Base-by-base conservation (phyloP, 2,888 invertebrate species). In the Tetranychus piercei region DNA sequence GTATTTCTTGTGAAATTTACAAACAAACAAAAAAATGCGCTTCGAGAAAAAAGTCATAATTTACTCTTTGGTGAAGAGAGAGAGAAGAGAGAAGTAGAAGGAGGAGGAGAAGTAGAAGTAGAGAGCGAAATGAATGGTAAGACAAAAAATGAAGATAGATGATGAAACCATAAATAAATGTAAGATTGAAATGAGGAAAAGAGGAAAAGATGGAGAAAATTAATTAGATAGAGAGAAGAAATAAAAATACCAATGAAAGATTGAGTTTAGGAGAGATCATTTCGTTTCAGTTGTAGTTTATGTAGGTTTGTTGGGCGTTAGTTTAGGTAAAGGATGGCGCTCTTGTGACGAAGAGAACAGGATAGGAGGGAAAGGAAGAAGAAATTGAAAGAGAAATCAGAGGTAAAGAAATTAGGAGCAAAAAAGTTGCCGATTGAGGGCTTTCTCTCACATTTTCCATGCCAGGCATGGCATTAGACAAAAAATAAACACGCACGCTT, bases 41-140 rank as follows among this genome's bases (percentile, higher is more conserved):
- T 55, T 55, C 55, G 55, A 55, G 69, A 23, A 23, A 69, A 20
- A 69, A 69, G 69, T 69, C 69, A 69, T 23, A 69, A 69, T 23
- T 69, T 22, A 67, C 67, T 22, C n/a, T 22, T 67, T n/a, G 23
- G 23, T n/a, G 23, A 23, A 69, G 69, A 69, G 69, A 22, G 22
- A 22, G 22, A 22, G 9, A 11, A 23, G 23, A 23, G 23, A 23
- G 69, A 69, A 22, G 34, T 18, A 69, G 69, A 69, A 22, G 20
- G 69, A 69, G 11, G 20, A 23, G 34, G 20, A n/a, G 20, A 20
- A 23, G 20, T 15, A n/a, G n/a, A n/a, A 23, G 23, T 15, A 67
- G 67, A 67, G 20, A 67, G 69, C 20, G 22, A 69, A 23, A 69
- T 11, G 22, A 23, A 69, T 11, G 34, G 22, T 20, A 23, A 9